Evolutionary conservation across 2,888 invertebrate species (phyloP), one percentile per base, ranked within the genome.

Genomic region (Boloria euphrosyne): DNA sequence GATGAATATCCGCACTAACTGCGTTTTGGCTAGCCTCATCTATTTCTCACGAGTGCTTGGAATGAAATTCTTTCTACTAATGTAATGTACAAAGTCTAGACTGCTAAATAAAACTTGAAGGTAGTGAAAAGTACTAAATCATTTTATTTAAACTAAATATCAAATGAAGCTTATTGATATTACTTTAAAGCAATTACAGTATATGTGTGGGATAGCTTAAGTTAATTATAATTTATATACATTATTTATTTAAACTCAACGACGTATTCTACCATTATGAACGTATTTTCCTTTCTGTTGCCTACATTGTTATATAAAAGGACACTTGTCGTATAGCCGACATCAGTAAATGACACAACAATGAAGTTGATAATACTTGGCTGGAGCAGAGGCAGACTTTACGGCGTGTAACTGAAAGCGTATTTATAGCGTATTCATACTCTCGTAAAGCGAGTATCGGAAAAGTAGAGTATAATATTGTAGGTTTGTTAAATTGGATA

Each of bases 381-480:
- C 13, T 57, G 49, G 27, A 46, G 38, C 18, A 52, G 17, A 51
- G 31, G 38, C 18, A 52, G 17, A 51, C 43, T 49, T 66, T 63
- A 38, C 43, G 38, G 47, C 47, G 49, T 52, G 43, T 49, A n/a
- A 38, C 51, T 52, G 46, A 58, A 52, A 58, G 27, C n/a, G 31
- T 58, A 58, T 65, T 65, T 59, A 31, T 31, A 58, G 27, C n/a
- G 31, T 58, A 58, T 65, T 65, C 53, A 31, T 31, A 16, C 46
- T 47, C 58, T 47, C 58, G 4, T 59, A 38, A n/a, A 59, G 14
- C 14, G 38, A 18, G 3, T 31, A 50, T 49, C 13, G 27, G 49
- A 27, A 27, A 49, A 49, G n/a, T 49, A 6, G 7, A 27, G 58
- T n/a, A 49, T 27, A 58, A 31, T 59, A 31, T 59, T 59, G 31